Evolutionary conservation across 2,113 vertebrate genomes (phyloP).

Genomic region (Mola mola): DNA sequence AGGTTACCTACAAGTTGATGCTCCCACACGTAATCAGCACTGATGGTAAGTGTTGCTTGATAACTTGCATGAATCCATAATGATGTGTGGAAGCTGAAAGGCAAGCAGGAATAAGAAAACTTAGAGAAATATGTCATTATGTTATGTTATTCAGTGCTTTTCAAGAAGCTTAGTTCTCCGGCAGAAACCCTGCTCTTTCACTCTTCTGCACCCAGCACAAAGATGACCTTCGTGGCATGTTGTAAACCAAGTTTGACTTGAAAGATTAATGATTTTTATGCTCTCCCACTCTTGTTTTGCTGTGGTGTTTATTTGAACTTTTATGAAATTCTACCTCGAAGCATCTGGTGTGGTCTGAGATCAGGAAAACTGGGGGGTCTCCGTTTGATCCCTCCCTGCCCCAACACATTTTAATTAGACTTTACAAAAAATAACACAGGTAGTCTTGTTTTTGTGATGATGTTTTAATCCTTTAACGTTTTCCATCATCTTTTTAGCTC

Average conservation of each 20-base stretch:
- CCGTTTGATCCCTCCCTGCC: not conserved
- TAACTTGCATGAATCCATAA: not conserved
- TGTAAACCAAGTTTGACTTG: conserved; percentile 21
- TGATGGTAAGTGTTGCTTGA: not conserved
- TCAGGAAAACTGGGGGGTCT: not conserved
- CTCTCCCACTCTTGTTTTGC: not conserved
- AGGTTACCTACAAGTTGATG: no score
- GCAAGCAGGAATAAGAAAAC: not conserved
- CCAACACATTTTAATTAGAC: not conserved
- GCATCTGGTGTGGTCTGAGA: not conserved
- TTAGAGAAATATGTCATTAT: not conserved
- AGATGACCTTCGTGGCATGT: conserved; percentile 12
- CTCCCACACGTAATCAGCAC: no score
- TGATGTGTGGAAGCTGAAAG: not conserved
- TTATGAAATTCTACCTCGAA: conserved; percentile 4
- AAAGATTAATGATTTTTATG: conserved; percentile 15
- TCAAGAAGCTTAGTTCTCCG: conserved; percentile 1
- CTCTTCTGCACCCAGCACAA: conserved; percentile 17
- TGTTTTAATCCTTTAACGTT: not conserved
- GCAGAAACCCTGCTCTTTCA: conserved; percentile 16
- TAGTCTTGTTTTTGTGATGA: not conserved
- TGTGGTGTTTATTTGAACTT: conserved; percentile 9
- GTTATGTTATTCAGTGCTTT: conserved; percentile 24
- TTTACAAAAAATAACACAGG: no score
- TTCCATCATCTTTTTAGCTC: no score